Conservation (phyloP, 2,888 invertebrate genomes). For the Brachynemurus nebulosus region DNA sequence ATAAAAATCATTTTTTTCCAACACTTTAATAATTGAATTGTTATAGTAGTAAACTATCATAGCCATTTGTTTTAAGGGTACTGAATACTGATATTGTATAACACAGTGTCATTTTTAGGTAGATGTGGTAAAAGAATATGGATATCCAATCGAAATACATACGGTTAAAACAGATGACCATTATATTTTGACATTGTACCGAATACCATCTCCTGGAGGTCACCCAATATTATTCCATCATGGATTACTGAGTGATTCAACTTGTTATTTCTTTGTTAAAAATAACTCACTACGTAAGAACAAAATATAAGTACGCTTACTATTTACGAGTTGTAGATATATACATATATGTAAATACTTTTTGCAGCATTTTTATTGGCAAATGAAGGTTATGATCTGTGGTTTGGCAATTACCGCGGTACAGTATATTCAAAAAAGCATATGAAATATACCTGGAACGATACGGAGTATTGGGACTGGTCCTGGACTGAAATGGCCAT, state of each 20-base stretch:
- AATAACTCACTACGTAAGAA: background rate
- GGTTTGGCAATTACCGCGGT: constrained; percentile 75
- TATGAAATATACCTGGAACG: constrained; percentile 35
- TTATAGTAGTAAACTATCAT: no score
- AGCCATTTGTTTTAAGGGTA: no score
- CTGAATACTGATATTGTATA: no score
- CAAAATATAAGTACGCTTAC: no score
- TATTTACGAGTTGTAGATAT: no score
- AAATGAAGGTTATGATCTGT: constrained; percentile 59
- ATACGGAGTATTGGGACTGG: constrained; percentile 55
- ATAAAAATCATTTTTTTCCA: no score
- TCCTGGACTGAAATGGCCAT: constrained; percentile 84
- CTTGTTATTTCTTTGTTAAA: background rate
- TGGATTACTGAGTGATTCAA: background rate
- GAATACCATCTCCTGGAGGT: background rate
- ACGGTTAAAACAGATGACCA: background rate
- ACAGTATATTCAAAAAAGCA: constrained; percentile 63
- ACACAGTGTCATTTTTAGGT: no score
- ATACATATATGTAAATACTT: background rate
- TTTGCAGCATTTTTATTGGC: constrained; percentile 40
- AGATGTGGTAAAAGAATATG: no score
- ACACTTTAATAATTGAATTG: no score
- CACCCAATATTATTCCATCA: background rate
- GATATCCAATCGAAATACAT: constrained; percentile 4
- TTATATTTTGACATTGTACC: background rate